Conservation (phyloP, 2,888 invertebrate species). For the Epirrita christyi region DNA sequence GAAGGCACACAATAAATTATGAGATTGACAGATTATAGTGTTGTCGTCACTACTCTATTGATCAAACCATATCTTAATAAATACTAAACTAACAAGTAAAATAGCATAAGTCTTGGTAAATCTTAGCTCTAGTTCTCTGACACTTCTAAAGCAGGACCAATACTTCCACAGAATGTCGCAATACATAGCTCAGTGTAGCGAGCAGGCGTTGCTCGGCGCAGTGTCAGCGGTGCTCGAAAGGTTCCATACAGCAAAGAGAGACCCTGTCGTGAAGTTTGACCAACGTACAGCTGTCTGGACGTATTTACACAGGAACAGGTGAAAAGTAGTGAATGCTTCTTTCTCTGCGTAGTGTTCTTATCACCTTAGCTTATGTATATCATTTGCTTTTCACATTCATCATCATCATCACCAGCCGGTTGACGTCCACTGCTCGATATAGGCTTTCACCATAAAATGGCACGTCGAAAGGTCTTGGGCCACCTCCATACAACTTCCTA, state of each 20-base stretch:
- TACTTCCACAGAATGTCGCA: conserved; percentile 81
- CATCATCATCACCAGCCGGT: background rate
- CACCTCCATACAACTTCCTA: no score
- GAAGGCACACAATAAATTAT: no score
- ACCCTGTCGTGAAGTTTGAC: conserved; percentile 97
- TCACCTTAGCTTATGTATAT: background rate
- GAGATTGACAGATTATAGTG: no score
- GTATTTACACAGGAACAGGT: conserved; percentile 92
- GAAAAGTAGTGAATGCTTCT: no score
- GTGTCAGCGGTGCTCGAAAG: conserved; percentile 96
- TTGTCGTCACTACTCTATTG: no score
- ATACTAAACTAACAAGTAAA: background rate
- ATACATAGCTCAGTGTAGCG: conserved; percentile 82
- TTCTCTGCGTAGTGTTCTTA: background rate
- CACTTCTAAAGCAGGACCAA: background rate
- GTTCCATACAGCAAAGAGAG: conserved; percentile 91
- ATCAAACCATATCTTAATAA: no score
- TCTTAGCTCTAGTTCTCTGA: background rate
- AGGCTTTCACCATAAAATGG: no score
- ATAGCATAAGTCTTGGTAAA: background rate
- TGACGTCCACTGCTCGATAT: no score
- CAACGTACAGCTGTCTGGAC: conserved; percentile 97
- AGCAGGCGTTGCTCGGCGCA: conserved; percentile 90
- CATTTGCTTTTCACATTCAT: background rate
- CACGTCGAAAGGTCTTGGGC: no score